Percentiles rank a stretch among this genome's conserved stretches.
phyloP scores from a whole-genome alignment of 1,140 invertebrate genomes.

The Drosophila equinoxialis region DNA sequence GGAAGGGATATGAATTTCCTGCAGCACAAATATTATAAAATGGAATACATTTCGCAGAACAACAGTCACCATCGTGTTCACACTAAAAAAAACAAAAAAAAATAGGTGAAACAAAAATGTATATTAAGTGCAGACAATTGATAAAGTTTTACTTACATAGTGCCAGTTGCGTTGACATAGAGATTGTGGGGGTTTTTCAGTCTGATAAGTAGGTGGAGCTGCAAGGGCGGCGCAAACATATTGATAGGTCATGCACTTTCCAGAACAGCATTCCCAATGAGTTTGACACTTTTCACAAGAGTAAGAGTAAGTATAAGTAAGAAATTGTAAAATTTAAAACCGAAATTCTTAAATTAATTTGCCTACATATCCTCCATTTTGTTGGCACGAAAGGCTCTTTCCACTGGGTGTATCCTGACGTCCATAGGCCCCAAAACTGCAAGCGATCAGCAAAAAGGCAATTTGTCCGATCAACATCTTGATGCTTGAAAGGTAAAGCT shows the following conservation, averaged over 20 bases:
- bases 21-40: constrained; percentile 1
- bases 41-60: not conserved
- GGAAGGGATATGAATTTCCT: constrained; percentile 3
- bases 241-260: constrained; percentile 72
- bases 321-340: not conserved
- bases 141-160: not conserved
- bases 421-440: constrained; percentile 27
- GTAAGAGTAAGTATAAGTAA: not conserved
- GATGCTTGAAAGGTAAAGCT: constrained; percentile 34
- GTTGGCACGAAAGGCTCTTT: constrained; percentile 25
- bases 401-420: not conserved
- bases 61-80: not conserved
- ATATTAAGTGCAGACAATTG: not conserved
- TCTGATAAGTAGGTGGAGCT: not conserved
- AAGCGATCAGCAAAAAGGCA: constrained; percentile 22
- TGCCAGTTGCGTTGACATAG: constrained; percentile 3
- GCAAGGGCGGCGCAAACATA: constrained; percentile 38
- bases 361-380: constrained; percentile 56
- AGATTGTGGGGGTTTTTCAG: not conserved
- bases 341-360: not conserved
- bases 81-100: not conserved
- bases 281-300: constrained; percentile 57
- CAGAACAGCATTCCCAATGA: constrained; percentile 70
- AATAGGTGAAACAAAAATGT: not conserved
- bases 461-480: constrained; percentile 46